phyloP scores from a whole-genome alignment of 2,113 vertebrate genomes.

The Catharus minimus region DNA sequence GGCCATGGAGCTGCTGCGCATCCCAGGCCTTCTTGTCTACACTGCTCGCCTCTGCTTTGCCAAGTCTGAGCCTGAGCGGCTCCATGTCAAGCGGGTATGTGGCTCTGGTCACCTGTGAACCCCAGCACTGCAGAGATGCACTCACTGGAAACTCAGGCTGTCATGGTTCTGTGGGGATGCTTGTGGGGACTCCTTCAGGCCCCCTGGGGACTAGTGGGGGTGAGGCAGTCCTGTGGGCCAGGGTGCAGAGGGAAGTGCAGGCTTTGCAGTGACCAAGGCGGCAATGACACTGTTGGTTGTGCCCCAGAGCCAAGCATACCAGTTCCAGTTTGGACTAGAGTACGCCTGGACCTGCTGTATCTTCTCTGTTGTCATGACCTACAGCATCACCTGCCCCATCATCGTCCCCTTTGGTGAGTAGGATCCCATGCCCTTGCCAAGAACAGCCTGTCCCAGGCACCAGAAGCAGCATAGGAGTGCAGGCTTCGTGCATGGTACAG shows the following conservation, averaged over 20 bases:
- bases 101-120: background rate
- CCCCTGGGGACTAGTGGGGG: rapidly evolving
- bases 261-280: background rate
- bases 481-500: background rate
- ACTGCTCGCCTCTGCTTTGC: slow-evolving; percentile 88
- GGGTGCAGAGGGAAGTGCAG: background rate
- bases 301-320: slow-evolving; percentile 87
- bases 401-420: slow-evolving; percentile 94
- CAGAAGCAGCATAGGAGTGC: background rate
- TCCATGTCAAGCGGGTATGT: slow-evolving; percentile 89
- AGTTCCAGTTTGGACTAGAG: slow-evolving; percentile 95
- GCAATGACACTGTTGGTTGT: background rate
- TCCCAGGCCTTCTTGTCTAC: slow-evolving; percentile 87
- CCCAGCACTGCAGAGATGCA: rapidly evolving
- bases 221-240: background rate
- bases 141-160: background rate
- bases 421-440: too few species aligned
- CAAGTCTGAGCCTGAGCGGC: slow-evolving; percentile 89
- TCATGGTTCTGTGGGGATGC: background rate
- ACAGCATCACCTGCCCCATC: slow-evolving; percentile 95
- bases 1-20: slow-evolving; percentile 88
- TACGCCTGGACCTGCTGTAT: slow-evolving; percentile 97
- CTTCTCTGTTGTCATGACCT: slow-evolving; percentile 92
- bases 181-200: background rate
- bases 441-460: background rate